Evolutionary conservation across 2,888 invertebrate species (phyloP).

Genomic region (Epinotia brunnichana): DNA sequence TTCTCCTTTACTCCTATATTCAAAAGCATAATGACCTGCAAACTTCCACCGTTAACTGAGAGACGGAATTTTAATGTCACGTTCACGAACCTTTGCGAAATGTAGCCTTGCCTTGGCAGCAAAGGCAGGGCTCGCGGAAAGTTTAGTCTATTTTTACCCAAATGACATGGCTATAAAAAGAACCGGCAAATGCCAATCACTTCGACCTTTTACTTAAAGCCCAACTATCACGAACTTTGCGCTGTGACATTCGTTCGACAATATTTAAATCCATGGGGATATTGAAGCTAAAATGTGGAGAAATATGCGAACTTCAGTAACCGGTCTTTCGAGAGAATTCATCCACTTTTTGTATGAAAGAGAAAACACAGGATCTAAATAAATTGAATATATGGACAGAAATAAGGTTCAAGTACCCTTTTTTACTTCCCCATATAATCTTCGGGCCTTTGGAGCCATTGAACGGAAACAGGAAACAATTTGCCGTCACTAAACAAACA

Average conservation of each 20-base stretch:
- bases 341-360: too few species aligned
- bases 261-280: not conserved
- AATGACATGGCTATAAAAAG: conserved; percentile 63
- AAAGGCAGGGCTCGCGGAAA: conserved; percentile 50
- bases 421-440: not conserved
- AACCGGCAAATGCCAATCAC: conserved; percentile 55
- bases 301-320: too few species aligned
- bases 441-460: not conserved
- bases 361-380: too few species aligned
- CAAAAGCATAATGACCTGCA: conserved; percentile 15
- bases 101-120: conserved; percentile 45
- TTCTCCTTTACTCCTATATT: not conserved
- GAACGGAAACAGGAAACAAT: not conserved
- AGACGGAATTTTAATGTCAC: conserved; percentile 25
- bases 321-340: too few species aligned
- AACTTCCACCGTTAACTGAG: conserved; percentile 35
- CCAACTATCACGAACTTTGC: conserved; percentile 17
- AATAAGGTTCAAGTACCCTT: not conserved
- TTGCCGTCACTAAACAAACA: conserved; percentile 13
- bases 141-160: conserved; percentile 64
- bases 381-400: too few species aligned
- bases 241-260: conserved; percentile 50
- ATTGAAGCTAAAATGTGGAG: too few species aligned
- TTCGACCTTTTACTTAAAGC: conserved; percentile 57
- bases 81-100: conserved; percentile 20